A percentile compares a stretch with the other conserved stretches of the same genome.
Evolutionary conservation across 2,113 vertebrate genomes (phyloP).

Genomic region (Laterallus jamaicensis): DNA sequence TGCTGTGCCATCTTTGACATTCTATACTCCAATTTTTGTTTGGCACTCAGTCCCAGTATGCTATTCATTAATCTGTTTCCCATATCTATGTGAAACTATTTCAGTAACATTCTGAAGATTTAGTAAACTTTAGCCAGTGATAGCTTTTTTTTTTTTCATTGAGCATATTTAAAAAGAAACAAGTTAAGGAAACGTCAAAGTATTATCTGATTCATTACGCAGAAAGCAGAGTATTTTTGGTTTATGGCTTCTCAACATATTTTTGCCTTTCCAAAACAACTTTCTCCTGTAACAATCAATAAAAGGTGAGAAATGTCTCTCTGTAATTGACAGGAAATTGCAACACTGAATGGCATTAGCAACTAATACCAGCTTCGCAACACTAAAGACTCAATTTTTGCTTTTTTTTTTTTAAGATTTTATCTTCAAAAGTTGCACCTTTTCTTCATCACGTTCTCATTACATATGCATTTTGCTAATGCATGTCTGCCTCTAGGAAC

Average conservation of each 20-base stretch:
- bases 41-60: too few species aligned
- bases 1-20: neutral
- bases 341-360: neutral
- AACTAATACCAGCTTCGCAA: neutral
- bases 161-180: neutral
- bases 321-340: neutral
- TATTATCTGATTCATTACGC: neutral
- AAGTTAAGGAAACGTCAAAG: neutral
- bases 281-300: neutral
- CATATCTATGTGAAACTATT: neutral
- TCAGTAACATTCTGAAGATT: neutral
- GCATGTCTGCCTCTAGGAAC: neutral
- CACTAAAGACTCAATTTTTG: neutral
- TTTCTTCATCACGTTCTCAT: neutral
- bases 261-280: neutral
- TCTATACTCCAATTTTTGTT: neutral
- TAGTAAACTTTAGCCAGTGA: neutral
- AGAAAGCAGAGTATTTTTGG: neutral
- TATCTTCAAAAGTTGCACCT: neutral
- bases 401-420: neutral
- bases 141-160: neutral
- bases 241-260: neutral
- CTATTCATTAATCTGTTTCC: neutral
- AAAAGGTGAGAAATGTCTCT: neutral
- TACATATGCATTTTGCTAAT: neutral